phyloP scores from a whole-genome alignment of 2,888 invertebrate genomes.

The Trichogramma evanescens region DNA sequence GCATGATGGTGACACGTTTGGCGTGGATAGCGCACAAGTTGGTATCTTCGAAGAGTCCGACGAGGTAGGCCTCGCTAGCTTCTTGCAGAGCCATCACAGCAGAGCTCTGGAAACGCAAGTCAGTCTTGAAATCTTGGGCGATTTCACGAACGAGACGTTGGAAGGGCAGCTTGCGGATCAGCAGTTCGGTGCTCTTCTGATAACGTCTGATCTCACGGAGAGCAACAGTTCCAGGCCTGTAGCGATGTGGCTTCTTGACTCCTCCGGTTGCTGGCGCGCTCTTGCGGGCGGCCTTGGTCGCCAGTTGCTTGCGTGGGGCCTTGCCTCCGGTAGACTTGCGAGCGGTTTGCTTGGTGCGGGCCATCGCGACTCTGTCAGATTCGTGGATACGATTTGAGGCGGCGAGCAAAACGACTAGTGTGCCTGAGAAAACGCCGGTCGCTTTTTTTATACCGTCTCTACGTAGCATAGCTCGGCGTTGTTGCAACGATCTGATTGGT shows the following conservation, averaged over 20 bases:
- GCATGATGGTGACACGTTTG: slow-evolving; percentile 5
- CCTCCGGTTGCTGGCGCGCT: slow-evolving; percentile 10
- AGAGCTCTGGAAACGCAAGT: slow-evolving; percentile 8
- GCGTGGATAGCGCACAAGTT: slow-evolving; percentile 9
- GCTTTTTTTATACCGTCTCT: too few relatives aligned
- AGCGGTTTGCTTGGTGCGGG: slow-evolving; percentile 13
- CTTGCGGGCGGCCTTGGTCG: slow-evolving; percentile 6
- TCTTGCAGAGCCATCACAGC: slow-evolving; percentile 10
- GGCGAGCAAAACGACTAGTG: too few relatives aligned
- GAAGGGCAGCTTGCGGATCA: slow-evolving; percentile 9
- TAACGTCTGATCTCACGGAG: slow-evolving; percentile 14
- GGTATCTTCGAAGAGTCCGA: slow-evolving; percentile 8
- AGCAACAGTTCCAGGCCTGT: slow-evolving; percentile 12
- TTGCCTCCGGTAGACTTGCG: slow-evolving; percentile 10
- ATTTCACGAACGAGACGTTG: slow-evolving; percentile 10
- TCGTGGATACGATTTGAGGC: too few relatives aligned
- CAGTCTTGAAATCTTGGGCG: slow-evolving; percentile 11
- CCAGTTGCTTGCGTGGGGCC: slow-evolving; percentile 6
- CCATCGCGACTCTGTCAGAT: background rate
- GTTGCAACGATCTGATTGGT: too few relatives aligned
- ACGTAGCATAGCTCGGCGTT: too few relatives aligned
- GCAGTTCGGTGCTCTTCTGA: slow-evolving; percentile 11
- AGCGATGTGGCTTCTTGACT: slow-evolving; percentile 8
- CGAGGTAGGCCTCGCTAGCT: slow-evolving; percentile 7
- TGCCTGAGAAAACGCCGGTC: too few relatives aligned